Percentiles rank a stretch among this genome's conserved stretches.
Conservation (phyloP, 2,113 vertebrate species). For the Oenanthe melanoleuca region DNA sequence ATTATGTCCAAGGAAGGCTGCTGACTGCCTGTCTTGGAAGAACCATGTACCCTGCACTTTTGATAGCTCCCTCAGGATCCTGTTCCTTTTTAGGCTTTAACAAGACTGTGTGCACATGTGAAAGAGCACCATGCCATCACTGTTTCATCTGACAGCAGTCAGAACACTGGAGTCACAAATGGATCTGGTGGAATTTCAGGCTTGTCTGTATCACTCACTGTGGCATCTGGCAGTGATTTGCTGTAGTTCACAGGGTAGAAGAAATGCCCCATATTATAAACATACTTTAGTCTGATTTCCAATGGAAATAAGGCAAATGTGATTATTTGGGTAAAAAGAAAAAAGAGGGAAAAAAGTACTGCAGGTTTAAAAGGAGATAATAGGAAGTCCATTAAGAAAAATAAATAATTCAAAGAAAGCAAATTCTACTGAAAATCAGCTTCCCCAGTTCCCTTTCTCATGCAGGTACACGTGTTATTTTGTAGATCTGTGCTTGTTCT, state of each 20-base stretch:
- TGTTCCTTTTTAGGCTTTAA: background rate
- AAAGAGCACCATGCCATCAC: background rate
- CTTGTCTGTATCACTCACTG: background rate
- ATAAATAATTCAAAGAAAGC: background rate
- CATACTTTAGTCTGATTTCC: background rate
- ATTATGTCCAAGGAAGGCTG: background rate
- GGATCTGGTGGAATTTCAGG: background rate
- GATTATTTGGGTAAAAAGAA: background rate
- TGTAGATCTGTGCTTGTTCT: background rate
- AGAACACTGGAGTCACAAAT: background rate
- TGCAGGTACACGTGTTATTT: background rate
- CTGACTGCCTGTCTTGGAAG: background rate
- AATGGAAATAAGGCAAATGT: background rate
- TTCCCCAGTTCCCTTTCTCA: background rate
- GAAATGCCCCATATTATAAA: background rate
- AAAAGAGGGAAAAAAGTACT: background rate
- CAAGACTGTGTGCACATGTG: fast-evolving
- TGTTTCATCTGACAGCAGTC: background rate
- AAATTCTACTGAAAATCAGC: background rate
- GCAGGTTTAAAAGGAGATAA: background rate
- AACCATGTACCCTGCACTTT: background rate
- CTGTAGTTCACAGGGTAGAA: background rate
- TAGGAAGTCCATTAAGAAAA: background rate
- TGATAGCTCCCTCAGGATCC: background rate
- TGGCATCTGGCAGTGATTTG: background rate